phyloP scores from a whole-genome alignment of 2,113 vertebrate species.

The Stegastes partitus region DNA sequence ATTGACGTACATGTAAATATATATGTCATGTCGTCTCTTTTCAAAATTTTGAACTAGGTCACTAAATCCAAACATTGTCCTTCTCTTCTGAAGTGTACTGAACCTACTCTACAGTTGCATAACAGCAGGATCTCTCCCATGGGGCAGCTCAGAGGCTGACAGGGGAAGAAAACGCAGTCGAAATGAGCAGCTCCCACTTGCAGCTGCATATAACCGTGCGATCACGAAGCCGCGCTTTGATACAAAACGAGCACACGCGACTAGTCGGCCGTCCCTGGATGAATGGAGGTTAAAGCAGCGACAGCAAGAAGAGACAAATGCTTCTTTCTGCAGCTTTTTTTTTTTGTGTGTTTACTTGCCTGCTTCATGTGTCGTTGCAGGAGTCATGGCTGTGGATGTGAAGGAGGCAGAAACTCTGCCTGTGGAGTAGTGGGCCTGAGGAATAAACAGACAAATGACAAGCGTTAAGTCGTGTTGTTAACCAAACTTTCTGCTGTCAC shows the following conservation, averaged over 20 bases:
- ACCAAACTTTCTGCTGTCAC: too few species aligned
- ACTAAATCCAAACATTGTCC: conserved; percentile 35
- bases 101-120: conserved; percentile 46
- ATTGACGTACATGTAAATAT: background rate
- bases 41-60: conserved; percentile 40
- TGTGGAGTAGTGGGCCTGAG: conserved; percentile 97
- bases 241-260: conserved; percentile 2
- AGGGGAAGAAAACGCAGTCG: conserved; percentile 1
- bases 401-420: conserved; percentile 96
- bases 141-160: conserved; percentile 53
- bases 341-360: conserved; percentile 78
- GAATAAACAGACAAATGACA: too few species aligned
- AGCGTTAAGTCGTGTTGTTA: too few species aligned
- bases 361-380: conserved; percentile 93
- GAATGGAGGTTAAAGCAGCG: conserved; percentile 11
- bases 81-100: conserved; percentile 39
- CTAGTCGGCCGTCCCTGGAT: background rate
- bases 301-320: background rate
- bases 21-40: background rate
- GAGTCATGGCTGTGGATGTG: conserved; percentile 97
- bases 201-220: conserved; percentile 11
- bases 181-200: conserved; percentile 39
- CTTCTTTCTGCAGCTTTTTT: background rate
- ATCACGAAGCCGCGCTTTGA: conserved; percentile 31
- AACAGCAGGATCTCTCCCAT: conserved; percentile 40